phyloP scores from a whole-genome alignment of 2,797 vertebrate genomes.

The Gadopsis marmoratus region DNA sequence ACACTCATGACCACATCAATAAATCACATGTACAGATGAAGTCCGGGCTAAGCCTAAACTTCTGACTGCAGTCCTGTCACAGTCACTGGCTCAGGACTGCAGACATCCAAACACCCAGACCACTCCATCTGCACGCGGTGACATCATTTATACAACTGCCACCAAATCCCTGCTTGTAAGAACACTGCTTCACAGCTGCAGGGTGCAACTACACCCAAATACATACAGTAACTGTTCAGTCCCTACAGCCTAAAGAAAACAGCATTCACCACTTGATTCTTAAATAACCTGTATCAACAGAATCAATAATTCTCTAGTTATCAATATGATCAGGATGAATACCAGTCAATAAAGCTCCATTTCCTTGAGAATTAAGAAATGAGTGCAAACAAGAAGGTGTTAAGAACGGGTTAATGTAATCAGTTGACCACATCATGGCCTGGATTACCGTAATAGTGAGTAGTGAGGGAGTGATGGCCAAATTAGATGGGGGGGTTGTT shows the following conservation, averaged over 20 bases:
- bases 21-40: slow-evolving; percentile 62
- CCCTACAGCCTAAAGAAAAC: slow-evolving; percentile 27
- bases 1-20: slow-evolving; percentile 66
- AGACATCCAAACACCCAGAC: slow-evolving; percentile 59
- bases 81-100: slow-evolving; percentile 51
- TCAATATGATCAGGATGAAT: slow-evolving; percentile 50
- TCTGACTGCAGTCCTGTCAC: slow-evolving; percentile 68
- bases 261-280: slow-evolving; percentile 25
- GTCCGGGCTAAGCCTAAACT: slow-evolving; percentile 50
- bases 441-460: slow-evolving; percentile 70
- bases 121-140: slow-evolving; percentile 60
- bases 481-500: slow-evolving; percentile 48
- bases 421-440: slow-evolving; percentile 70
- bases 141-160: slow-evolving; percentile 80
- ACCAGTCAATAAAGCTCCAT: slow-evolving; percentile 60
- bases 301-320: slow-evolving; percentile 64
- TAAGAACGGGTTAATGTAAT: slow-evolving; percentile 68
- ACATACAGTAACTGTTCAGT: slow-evolving; percentile 30
- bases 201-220: slow-evolving; percentile 39
- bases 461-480: slow-evolving; percentile 71
- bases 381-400: slow-evolving; percentile 55
- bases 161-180: slow-evolving; percentile 69
- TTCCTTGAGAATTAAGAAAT: slow-evolving; percentile 54
- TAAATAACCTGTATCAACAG: slow-evolving; percentile 42
- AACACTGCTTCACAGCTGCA: slow-evolving; percentile 69